Evolutionary conservation across 2,888 invertebrate genomes (phyloP).

Genomic region (Melanostoma mellinum): DNA sequence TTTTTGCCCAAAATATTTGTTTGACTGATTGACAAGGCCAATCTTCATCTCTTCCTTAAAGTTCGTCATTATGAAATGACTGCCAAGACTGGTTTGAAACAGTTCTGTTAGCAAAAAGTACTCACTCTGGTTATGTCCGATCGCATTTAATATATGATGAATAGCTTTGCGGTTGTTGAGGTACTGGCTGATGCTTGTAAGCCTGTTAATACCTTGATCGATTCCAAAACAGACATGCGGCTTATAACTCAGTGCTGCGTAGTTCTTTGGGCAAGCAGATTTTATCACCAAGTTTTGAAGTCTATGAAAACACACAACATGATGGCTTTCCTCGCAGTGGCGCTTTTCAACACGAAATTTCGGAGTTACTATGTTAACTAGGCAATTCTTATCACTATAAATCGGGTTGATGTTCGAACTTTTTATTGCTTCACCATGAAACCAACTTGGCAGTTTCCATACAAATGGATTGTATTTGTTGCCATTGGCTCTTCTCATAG

Average conservation of each 20-base stretch:
- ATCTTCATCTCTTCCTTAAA: conserved; percentile 70
- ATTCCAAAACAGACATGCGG: conserved; percentile 78
- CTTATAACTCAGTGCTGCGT: conserved; percentile 75
- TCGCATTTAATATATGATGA: conserved; percentile 66
- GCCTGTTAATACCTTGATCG: conserved; percentile 71
- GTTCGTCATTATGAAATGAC: conserved; percentile 66
- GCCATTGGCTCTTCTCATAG: conserved; percentile 81
- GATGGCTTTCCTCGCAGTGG: conserved; percentile 74
- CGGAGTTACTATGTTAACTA: conserved; percentile 65
- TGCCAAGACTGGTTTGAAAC: conserved; percentile 34
- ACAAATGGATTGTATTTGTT: conserved; percentile 81
- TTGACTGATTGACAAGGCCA: conserved; percentile 19
- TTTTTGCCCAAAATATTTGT: conserved; percentile 73
- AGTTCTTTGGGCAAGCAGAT: conserved; percentile 76
- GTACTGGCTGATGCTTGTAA: conserved; percentile 74
- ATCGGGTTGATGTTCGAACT: conserved; percentile 69
- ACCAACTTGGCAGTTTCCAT: conserved; percentile 83
- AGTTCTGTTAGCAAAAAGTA: conserved; percentile 62
- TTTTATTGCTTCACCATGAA: conserved; percentile 69
- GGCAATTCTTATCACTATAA: conserved; percentile 75
- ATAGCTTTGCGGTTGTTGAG: conserved; percentile 74
- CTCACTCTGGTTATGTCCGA: conserved; percentile 70
- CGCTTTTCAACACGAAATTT: conserved; percentile 67
- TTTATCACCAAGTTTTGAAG: conserved; percentile 71
- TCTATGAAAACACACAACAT: conserved; percentile 77